phyloP scores from a whole-genome alignment of 2,888 invertebrate species.

The Hydropsyche betteni region DNA sequence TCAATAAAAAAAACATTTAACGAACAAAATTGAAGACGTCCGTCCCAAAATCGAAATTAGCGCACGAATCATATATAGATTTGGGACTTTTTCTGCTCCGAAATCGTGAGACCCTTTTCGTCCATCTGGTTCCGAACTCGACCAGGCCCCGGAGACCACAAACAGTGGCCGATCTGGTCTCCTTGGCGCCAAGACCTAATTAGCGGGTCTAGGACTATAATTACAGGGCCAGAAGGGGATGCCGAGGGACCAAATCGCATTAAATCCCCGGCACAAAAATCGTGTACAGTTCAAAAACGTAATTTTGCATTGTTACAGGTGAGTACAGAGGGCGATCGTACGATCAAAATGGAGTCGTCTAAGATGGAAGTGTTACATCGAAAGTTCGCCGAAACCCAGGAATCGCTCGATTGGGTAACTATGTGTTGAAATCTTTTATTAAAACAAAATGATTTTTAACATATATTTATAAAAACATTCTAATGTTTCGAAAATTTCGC shows the following conservation, averaged over 20 bases:
- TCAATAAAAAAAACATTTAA: too few species aligned
- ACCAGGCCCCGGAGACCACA: constrained; percentile 8
- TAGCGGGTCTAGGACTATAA: constrained; percentile 62
- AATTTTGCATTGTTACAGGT: constrained; percentile 46
- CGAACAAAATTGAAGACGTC: too few species aligned
- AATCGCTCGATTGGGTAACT: constrained; percentile 50
- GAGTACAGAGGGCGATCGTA: constrained; percentile 50
- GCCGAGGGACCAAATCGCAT: constrained; percentile 11
- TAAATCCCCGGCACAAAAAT: constrained; percentile 4
- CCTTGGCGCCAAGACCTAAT: constrained; percentile 54
- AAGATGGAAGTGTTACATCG: constrained; percentile 45
- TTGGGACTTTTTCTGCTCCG: too few species aligned
- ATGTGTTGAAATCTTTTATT: neutral
- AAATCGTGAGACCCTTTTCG: too few species aligned
- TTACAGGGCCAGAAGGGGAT: constrained; percentile 61
- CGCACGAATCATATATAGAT: too few species aligned
- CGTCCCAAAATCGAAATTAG: too few species aligned
- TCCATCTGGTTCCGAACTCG: constrained; percentile 7
- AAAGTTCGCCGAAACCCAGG: constrained; percentile 46
- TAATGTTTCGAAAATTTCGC: too few species aligned
- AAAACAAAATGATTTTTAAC: too few species aligned
- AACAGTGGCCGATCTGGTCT: constrained; percentile 31
- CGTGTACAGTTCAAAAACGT: neutral
- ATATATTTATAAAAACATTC: too few species aligned
- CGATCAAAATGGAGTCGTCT: constrained; percentile 50